phyloP scores from a whole-genome alignment of 1,140 invertebrate species.

The Alviniconcha marisindica region DNA sequence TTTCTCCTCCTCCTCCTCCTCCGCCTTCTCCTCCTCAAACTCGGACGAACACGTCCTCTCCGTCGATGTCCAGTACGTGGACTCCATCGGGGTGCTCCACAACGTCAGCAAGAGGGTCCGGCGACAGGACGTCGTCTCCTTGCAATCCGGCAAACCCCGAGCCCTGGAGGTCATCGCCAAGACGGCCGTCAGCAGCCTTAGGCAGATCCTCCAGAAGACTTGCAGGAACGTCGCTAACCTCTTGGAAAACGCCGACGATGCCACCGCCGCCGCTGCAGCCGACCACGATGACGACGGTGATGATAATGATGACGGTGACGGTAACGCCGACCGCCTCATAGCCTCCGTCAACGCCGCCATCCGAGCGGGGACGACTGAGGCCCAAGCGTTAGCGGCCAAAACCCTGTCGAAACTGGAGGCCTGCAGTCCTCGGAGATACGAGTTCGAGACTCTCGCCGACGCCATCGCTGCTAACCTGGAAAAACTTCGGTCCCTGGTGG shows the following conservation, averaged over 20 bases:
- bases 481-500: conserved; percentile 48
- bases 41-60: conserved; percentile 45
- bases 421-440: conserved; percentile 2
- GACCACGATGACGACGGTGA: conserved; percentile 38
- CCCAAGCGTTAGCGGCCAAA: conserved; percentile 36
- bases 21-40: not conserved
- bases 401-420: conserved; percentile 48
- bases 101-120: conserved; percentile 44
- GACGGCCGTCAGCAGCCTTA: conserved; percentile 19
- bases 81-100: conserved; percentile 46
- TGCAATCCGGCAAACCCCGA: not conserved
- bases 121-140: conserved; percentile 46
- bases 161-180: not conserved
- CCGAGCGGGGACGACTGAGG: conserved; percentile 49
- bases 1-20: not conserved
- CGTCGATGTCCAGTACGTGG: conserved; percentile 54
- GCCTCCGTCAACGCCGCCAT: conserved; percentile 46
- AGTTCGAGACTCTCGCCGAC: conserved; percentile 45
- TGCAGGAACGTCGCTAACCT: conserved; percentile 55
- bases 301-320: too few relatives aligned
- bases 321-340: conserved; percentile 12
- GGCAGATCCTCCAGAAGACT: conserved; percentile 41
- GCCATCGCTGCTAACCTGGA: conserved; percentile 54
- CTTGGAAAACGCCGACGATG: conserved; percentile 50
- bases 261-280: too few relatives aligned